Evolutionary conservation across 37 sponge, comb jelly and placozoan genomes (phyloP), one percentile per base, ranked within the genome.

Genomic region (Haliclona indistincta): DNA sequence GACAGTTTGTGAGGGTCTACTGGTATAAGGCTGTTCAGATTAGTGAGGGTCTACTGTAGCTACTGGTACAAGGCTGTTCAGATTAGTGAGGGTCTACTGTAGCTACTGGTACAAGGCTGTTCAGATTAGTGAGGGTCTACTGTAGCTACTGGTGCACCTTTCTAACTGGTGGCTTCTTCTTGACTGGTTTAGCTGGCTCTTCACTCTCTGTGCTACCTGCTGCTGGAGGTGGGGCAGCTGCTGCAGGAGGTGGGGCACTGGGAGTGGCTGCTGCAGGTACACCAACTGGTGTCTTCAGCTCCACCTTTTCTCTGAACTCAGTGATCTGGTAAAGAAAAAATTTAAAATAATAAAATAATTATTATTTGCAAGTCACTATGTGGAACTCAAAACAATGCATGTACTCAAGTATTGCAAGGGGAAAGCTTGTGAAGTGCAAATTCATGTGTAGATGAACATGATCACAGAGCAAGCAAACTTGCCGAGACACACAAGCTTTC

Each of bases 251-350:
- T n/a, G 60, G 19, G 11, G 25, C 76, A 13, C 25, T n/a, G n/a
- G n/a, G 29, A 33, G 23, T 72, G 20, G 63, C 53, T 17, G 51
- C 55, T 67, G 70, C 36, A 23, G 77, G 71, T 4, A 69, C 63
- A 37, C 87, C 86, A 20, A 60, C 68, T 20, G 77, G 79, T 2
- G 85, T 67, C 65, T 86, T 86, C 20, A 95, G 52, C 41, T 84
- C 86, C 1, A 89, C 89, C 61, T 85, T 81, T 30, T 88, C 93
- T 19, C 56, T 61, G n/a, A 77, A 74, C 63, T 92, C 93, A 33
- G 78, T 77, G 29, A 93, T 86, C 91, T 91, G 22, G 29, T 6
- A 36, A 26, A 2, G 29, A 7, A 17, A 0, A 33, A 64, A 65
- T 13, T 29, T 33, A 68, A 8, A 74, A 4, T 17, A 17, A 47